Evolutionary conservation across 1,140 invertebrate genomes (phyloP).

Genomic region (Drosophila repleta): DNA sequence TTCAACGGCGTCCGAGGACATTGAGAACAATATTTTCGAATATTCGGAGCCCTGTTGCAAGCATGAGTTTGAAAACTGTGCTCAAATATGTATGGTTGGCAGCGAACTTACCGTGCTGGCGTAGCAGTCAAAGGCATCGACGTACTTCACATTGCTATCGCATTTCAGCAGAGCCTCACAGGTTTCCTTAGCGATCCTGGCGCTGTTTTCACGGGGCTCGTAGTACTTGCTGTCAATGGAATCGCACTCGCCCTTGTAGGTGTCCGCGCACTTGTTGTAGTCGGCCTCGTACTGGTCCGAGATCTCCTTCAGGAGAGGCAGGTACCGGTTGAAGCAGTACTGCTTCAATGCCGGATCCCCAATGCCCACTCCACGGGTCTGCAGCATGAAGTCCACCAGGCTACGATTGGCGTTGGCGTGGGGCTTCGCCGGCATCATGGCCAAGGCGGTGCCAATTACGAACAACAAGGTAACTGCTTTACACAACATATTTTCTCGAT

Average conservation of each 20-base stretch:
- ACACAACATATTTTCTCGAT: conserved; percentile 25
- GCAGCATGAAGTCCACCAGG: conserved; percentile 25
- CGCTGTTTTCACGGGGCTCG: background rate
- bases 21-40: background rate
- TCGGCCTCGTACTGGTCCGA: conserved; percentile 16
- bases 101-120: conserved; percentile 18
- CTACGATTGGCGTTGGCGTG: background rate
- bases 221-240: conserved; percentile 15
- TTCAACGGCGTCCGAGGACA: background rate
- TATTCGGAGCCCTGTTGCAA: conserved; percentile 2
- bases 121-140: conserved; percentile 31
- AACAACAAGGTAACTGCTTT: conserved; percentile 18
- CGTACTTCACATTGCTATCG: background rate
- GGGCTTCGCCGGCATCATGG: background rate
- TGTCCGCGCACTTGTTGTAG: conserved; percentile 21
- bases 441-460: conserved; percentile 8
- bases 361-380: background rate
- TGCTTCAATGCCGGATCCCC: background rate
- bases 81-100: too few relatives aligned
- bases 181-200: background rate
- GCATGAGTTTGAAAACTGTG: background rate
- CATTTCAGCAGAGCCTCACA: conserved; percentile 31
- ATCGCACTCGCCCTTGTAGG: background rate
- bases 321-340: conserved; percentile 45
- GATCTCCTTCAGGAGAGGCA: conserved; percentile 26